These are phyloP conservation scores for Crambe crambe DNA, from an alignment of 37 sponge, comb jelly and placozoan species.

Conservation along the genomic window DNA sequence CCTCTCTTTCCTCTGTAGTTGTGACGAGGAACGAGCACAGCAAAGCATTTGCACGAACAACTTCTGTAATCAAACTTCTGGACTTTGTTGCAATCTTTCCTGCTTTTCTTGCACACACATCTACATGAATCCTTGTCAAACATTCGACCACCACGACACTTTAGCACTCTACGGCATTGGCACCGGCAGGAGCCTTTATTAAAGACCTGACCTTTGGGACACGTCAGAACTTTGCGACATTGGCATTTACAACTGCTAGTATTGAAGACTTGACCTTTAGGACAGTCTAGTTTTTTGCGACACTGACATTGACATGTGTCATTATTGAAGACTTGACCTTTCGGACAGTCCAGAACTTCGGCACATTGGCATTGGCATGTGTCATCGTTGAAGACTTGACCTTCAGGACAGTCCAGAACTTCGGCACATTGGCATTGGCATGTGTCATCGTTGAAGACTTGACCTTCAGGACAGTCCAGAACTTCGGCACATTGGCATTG, in stretches of 20 bases:
- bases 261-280: conserved; percentile 20
- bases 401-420: neutral
- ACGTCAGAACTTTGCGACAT: conserved; percentile 7
- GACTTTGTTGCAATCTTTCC: neutral
- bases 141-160: neutral
- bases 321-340: conserved; percentile 5
- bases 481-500: neutral
- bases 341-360: neutral
- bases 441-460: conserved; percentile 6
- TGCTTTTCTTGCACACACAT: conserved; percentile 1
- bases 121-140: neutral
- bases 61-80: conserved; percentile 19
- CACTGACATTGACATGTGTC: conserved; percentile 6
- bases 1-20: no score
- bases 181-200: neutral
- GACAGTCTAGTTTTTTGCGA: neutral
- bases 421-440: conserved; percentile 23
- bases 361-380: conserved; percentile 25
- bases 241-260: conserved; percentile 16
- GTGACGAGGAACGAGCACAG: neutral
- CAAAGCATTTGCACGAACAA: conserved; percentile 38
- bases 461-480: neutral
- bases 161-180: neutral
- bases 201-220: neutral
- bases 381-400: neutral